These are phyloP conservation scores for Lipotes vexillifer DNA, from an alignment of 2,113 vertebrate species.

Conservation along the genomic window DNA sequence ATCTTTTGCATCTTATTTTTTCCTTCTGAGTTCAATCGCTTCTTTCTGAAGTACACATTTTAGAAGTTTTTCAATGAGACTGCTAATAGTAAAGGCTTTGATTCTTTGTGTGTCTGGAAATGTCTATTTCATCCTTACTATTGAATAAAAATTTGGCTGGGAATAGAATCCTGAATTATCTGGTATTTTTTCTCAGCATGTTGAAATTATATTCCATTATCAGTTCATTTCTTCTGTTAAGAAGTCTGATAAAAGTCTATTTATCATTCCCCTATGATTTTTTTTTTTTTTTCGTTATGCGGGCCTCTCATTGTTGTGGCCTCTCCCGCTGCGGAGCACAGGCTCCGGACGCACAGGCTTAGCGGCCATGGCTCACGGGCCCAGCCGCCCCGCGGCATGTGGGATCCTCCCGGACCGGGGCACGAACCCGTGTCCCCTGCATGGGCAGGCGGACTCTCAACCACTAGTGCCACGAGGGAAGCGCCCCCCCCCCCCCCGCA, in stretches of 20 bases:
- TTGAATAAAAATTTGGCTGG: not conserved
- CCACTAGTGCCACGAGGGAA: too few relatives aligned
- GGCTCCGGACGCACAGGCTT: too few relatives aligned
- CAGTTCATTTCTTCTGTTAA: not conserved
- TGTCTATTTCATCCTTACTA: not conserved
- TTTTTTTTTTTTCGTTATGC: too few relatives aligned
- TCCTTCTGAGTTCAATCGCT: not conserved
- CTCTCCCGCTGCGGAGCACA: too few relatives aligned
- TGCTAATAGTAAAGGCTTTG: not conserved
- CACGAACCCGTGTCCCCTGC: too few relatives aligned
- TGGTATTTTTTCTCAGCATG: not conserved
- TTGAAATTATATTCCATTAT: not conserved
- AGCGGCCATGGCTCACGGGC: too few relatives aligned
- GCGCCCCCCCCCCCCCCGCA: too few relatives aligned
- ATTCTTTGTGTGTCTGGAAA: not conserved
- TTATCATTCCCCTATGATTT: not conserved
- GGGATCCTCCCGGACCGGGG: too few relatives aligned
- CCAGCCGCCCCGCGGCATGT: too few relatives aligned
- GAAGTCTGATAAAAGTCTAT: not conserved
- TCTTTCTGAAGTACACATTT: not conserved
- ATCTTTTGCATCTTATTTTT: not conserved
- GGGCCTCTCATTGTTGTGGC: too few relatives aligned
- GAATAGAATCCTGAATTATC: not conserved
- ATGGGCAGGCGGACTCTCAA: too few relatives aligned
- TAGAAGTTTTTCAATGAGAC: not conserved